Percentiles rank a stretch among this genome's conserved stretches.
Evolutionary conservation across 2,113 vertebrate genomes (phyloP).

Genomic region (Daubentonia madagascariensis): DNA sequence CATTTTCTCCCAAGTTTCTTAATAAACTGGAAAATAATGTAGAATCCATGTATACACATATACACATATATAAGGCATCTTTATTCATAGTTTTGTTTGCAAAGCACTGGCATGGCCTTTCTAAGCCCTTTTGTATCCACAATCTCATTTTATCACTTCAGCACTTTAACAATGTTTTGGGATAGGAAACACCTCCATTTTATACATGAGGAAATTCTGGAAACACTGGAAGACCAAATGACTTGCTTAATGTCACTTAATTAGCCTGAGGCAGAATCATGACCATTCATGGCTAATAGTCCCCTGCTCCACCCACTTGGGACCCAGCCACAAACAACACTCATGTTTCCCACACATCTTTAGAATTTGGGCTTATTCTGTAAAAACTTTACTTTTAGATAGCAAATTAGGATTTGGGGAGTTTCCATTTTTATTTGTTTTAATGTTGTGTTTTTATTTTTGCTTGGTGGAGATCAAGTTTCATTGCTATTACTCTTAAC

Average conservation of each 20-base stretch:
- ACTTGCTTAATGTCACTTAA: background rate
- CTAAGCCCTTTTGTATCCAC: accelerated
- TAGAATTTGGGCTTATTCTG: background rate
- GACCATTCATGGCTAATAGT: background rate
- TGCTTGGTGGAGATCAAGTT: background rate
- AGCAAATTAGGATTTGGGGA: background rate
- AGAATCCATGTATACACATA: background rate
- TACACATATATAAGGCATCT: background rate
- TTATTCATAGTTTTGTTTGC: background rate
- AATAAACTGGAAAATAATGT: background rate
- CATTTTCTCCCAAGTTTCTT: background rate
- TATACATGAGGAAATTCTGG: background rate
- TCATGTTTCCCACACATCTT: background rate
- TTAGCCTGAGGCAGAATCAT: background rate
- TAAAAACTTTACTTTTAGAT: background rate
- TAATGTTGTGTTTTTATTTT: background rate
- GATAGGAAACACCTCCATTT: background rate
- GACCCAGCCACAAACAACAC: background rate
- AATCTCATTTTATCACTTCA: background rate
- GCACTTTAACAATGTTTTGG: background rate
- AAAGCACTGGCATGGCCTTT: background rate
- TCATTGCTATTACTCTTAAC: background rate
- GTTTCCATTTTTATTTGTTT: background rate
- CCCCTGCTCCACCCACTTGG: background rate
- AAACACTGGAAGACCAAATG: background rate